Evolutionary conservation across 2,888 invertebrate genomes (phyloP).

Genomic region (Protodeltote pygarga): DNA sequence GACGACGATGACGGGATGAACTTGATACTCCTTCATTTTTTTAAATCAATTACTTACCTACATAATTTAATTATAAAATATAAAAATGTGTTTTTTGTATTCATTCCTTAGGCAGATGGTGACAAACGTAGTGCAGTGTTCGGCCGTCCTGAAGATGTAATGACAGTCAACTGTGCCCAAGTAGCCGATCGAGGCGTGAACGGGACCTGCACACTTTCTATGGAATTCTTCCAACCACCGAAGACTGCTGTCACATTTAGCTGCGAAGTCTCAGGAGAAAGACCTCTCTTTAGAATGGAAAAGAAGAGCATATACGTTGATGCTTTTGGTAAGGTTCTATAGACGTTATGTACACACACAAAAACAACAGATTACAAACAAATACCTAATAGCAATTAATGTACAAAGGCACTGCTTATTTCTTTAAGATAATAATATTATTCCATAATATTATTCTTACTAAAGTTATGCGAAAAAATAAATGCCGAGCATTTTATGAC

Average conservation of each 20-base stretch:
- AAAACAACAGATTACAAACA: not conserved
- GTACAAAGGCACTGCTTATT: too few species aligned
- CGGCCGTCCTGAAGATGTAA: conserved; percentile 50
- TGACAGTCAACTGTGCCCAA: conserved; percentile 61
- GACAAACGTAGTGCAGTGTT: conserved; percentile 39
- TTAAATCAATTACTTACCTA: too few species aligned
- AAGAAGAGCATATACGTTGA: conserved; percentile 57
- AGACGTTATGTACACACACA: not conserved
- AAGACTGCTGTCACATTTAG: conserved; percentile 53
- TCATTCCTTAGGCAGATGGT: conserved; percentile 48
- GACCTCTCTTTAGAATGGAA: conserved; percentile 67
- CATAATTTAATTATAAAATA: not conserved
- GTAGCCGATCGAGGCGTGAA: conserved; percentile 38
- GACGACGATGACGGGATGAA: too few species aligned
- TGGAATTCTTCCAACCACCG: conserved; percentile 62
- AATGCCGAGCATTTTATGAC: too few species aligned
- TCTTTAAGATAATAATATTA: too few species aligned
- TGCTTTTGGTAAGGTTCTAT: conserved; percentile 61
- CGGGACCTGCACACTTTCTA: conserved; percentile 61
- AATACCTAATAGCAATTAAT: too few species aligned
- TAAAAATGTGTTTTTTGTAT: too few species aligned
- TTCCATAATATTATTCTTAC: not conserved
- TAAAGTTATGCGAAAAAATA: not conserved
- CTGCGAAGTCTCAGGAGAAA: conserved; percentile 78
- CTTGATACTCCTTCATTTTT: too few species aligned